These are phyloP conservation scores for Synergus umbraculus DNA, from an alignment of 2,888 invertebrate genomes.

Conservation along the genomic window DNA sequence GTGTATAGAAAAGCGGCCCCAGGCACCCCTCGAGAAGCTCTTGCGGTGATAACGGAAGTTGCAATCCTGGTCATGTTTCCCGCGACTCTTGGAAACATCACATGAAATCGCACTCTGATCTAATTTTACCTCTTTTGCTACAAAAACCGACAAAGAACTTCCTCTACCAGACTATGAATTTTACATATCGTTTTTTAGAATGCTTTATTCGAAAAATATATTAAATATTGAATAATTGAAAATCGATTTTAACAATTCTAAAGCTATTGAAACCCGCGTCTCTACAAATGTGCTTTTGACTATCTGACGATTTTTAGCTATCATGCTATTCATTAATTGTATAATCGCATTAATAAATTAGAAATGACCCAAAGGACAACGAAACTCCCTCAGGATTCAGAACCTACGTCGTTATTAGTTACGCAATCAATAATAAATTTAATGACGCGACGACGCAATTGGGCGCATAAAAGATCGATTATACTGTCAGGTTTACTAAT, in stretches of 20 bases:
- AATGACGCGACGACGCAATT: constrained; percentile 21
- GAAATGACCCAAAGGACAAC: constrained; percentile 24
- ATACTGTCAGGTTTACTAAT: neutral
- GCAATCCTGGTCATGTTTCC: constrained; percentile 44
- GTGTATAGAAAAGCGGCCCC: constrained; percentile 30
- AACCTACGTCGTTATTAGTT: neutral
- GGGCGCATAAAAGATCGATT: neutral
- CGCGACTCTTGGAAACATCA: constrained; percentile 39
- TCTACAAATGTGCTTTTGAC: neutral
- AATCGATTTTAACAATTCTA: neutral
- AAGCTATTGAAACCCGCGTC: too few relatives aligned
- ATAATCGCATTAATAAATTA: constrained; percentile 37
- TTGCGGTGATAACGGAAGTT: constrained; percentile 43
- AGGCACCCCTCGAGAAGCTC: constrained; percentile 17
- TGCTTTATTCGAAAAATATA: neutral
- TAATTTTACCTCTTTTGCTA: constrained; percentile 19
- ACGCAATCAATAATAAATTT: constrained; percentile 35
- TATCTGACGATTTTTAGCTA: neutral
- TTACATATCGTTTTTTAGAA: neutral
- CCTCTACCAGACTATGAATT: neutral
- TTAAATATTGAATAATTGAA: too few relatives aligned
- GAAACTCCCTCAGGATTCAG: constrained; percentile 16
- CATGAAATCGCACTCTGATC: constrained; percentile 39
- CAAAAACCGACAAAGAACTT: neutral
- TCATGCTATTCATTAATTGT: constrained; percentile 5